Base-by-base conservation (phyloP, 2,113 vertebrate genomes). In the Limanda limanda region DNA sequence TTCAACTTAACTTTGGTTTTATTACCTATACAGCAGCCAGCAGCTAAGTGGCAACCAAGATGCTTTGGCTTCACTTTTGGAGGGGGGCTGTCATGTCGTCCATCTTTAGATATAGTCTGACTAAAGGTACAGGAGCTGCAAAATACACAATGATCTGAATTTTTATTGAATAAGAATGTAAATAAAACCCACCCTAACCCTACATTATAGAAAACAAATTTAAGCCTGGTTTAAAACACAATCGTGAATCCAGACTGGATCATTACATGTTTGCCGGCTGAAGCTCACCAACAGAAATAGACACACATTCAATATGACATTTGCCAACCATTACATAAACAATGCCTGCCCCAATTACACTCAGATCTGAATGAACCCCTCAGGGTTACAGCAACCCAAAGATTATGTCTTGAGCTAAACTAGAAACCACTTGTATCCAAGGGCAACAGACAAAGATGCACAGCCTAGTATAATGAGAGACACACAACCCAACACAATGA, bases 371-470 rank as follows among this genome's bases (percentile, higher is more conserved):
- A 70, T 66, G 45, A 63, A 25, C 60, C 23, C 3, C 23, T 47
- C 42, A 54, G 58, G 24, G 47, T 51, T 20, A 3, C 51, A n/a
- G n/a, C n/a, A 48, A 4, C 45, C 35, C 25, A 31, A 71, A 60
- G 51, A 37, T 35, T 68, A 69, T 57, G 55, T 56, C 74, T 37
- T 64, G 14, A 80, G 68, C 40, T 75, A 60, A 75, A 66, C 1
- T 27, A 10, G 13, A 83, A 69, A 68, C 56, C 45, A 72, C 75
- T 82, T 67, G 86, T 90, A 82, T 78, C 86, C 79, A 88, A 12
- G 62, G 78, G 85, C 84, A 89, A 85, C 82, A 71, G 69, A 71
- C 74, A 76, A 69, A 73, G 74, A 84, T 59, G 61, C 42, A 75
- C 47, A 59, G 24, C 69, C 62, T 48, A 45, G 67, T 25, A 52